Conservation (phyloP, 2,797 vertebrate genomes). For the Numenius phaeopus region DNA sequence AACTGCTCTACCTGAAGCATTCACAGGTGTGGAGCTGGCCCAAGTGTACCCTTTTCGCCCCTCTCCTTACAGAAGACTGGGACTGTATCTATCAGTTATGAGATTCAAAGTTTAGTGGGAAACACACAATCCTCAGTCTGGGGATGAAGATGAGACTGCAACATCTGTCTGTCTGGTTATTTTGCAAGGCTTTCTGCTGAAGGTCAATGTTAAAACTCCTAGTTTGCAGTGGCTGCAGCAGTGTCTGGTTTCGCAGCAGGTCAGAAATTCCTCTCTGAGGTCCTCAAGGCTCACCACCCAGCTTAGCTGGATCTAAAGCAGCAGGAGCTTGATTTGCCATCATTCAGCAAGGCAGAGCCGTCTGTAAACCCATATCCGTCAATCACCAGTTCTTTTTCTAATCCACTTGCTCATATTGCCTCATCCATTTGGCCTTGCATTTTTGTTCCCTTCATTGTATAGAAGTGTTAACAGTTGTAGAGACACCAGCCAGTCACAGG, state of each 20-base stretch:
- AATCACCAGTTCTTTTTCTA: constrained; percentile 12
- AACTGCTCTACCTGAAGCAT: background rate
- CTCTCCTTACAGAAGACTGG: background rate
- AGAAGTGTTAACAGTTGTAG: background rate
- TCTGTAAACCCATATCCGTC: background rate
- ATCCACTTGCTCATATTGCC: constrained; percentile 3
- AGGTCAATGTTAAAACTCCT: background rate
- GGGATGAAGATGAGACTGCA: background rate
- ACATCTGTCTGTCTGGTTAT: background rate
- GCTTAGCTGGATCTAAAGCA: constrained; percentile 12
- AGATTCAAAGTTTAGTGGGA: background rate
- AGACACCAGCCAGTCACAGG: background rate
- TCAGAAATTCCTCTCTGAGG: constrained; percentile 4
- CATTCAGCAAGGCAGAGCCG: background rate
- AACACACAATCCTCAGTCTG: background rate
- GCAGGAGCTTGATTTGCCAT: background rate
- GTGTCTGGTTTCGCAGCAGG: constrained; percentile 25
- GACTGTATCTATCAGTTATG: background rate
- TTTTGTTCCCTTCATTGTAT: background rate
- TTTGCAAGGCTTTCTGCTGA: background rate
- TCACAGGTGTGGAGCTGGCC: background rate
- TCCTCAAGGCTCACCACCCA: background rate
- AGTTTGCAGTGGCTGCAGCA: background rate
- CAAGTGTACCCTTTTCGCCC: background rate
- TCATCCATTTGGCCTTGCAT: background rate